Evolutionary conservation across 2,797 vertebrate species (phyloP), one percentile per base, ranked within the genome.

Genomic region (Sebastolobus altivelis): DNA sequence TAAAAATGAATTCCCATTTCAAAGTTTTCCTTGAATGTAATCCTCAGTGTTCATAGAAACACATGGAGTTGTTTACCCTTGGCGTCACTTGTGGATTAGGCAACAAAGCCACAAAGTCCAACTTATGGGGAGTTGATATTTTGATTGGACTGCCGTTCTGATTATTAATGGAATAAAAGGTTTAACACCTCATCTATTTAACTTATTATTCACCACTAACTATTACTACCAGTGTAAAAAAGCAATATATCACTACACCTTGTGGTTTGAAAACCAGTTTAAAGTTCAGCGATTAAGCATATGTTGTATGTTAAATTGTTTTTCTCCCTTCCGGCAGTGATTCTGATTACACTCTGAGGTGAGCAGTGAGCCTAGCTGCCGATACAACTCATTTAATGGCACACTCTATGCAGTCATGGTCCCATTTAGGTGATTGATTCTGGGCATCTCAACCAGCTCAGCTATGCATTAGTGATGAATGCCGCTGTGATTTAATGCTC

Each of bases 371-470:
- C 72, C 69, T 22, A n/a, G 49, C 81, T 66, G 79, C 79, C 5
- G 84, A 83, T 82, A 80, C 87, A 88, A 85, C 79, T 84, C 80
- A 83, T 87, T 83, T 88, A 85, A 88, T 75, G 61, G 79, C 81
- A 81, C 77, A 69, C 88, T 82, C 68, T 52, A 10, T 56, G 86
- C 85, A 75, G 86, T 82, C 78, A 67, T 18, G 86, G 68, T 61
- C 83, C 79, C 89, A 91, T 93, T 93, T 84, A 80, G 80, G 86
- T 92, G 92, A 93, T 92, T 89, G 91, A 93, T 92, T 90, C 79
- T 58, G 84, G 79, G 75, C 65, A 88, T 87, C 82, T 90, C 75
- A 35, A 83, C 71, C 82, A 69, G 69, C 88, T 93, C 86, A 77
- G 86, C 83, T 67, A 59, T 81, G 80, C 89, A 89, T 92, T 89